Percentiles rank a stretch among this genome's conserved stretches.
These are phyloP conservation scores for Premnoplex brunnescens DNA, from an alignment of 2,797 vertebrate species.

Conservation along the genomic window DNA sequence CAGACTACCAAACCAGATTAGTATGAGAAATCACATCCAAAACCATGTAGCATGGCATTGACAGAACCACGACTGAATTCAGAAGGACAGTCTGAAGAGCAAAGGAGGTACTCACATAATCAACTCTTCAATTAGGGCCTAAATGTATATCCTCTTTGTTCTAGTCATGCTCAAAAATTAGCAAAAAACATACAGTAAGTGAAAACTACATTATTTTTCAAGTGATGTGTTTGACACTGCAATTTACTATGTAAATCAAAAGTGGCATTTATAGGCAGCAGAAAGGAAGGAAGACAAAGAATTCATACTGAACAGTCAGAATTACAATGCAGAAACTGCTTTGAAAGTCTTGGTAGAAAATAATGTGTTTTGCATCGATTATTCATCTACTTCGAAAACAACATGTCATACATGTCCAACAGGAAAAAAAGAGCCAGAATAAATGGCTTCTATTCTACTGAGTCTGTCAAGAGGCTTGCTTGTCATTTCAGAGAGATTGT, in stretches of 20 bases:
- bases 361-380: constrained; percentile 10
- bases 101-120: constrained; percentile 8
- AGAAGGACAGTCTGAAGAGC: not conserved
- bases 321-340: not conserved
- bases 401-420: not conserved
- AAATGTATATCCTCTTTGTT: constrained; percentile 24
- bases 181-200: not conserved
- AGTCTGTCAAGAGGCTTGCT: not conserved
- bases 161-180: constrained; percentile 13
- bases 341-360: constrained; percentile 25
- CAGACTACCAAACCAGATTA: not conserved
- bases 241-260: constrained; percentile 34
- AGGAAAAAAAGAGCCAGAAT: constrained; percentile 9
- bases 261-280: not conserved
- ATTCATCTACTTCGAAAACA: constrained; percentile 24
- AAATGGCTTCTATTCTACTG: constrained; percentile 24
- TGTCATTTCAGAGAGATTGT: not conserved
- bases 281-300: not conserved
- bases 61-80: not conserved
- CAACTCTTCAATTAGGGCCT: constrained; percentile 8
- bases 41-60: not conserved
- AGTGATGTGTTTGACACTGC: not conserved
- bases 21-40: not conserved
- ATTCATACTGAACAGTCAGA: not conserved
- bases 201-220: constrained; percentile 27